Evolutionary conservation across 2,797 vertebrate genomes (phyloP), one percentile per base, ranked within the genome.

Genomic region (Sardinella longiceps): DNA sequence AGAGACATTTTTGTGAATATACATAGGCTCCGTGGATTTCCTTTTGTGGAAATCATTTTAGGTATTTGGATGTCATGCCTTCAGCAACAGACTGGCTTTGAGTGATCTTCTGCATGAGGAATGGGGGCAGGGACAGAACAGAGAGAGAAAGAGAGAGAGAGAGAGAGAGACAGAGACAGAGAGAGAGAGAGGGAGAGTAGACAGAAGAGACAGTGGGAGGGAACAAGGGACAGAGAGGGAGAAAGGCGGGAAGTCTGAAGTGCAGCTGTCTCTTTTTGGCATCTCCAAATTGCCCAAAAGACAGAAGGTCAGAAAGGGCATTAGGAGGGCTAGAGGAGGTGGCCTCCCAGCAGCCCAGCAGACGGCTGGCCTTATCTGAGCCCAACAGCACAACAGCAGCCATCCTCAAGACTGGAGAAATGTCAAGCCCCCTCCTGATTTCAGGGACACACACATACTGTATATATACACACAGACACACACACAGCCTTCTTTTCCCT

Each of bases 271-370:
- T 88, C 88, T 87, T 88, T 86, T 88, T 87, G 90, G 86, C 88
- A 87, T 87, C 88, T 89, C 88, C 82, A 86, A 88, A 90, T 90
- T 86, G 87, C 87, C 86, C 84, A 85, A 77, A 83, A 90, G 88
- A 90, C 89, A 88, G 88, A 89, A 89, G 90, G 91, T 92, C 91
- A 90, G 81, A 91, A 89, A 85, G 91, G 90, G 84, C 87, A 85
- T 84, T 51, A 84, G 84, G 83, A 86, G 83, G 87, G 90, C 91
- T 87, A 91, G 89, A 91, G 86, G 88, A 90, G 91, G 87, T 89
- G 90, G 88, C 90, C 85, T 80, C 87, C 85, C 81, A 43, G 85
- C 83, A 84, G 70, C 70, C 56, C 33, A n/a, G 84, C 85, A 87
- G 87, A 90, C 88, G 87, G 86, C 84, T 85, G 84, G 87, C 84